These are phyloP conservation scores for Coracopsis vasa DNA, from an alignment of 2,113 vertebrate genomes.

Conservation along the genomic window DNA sequence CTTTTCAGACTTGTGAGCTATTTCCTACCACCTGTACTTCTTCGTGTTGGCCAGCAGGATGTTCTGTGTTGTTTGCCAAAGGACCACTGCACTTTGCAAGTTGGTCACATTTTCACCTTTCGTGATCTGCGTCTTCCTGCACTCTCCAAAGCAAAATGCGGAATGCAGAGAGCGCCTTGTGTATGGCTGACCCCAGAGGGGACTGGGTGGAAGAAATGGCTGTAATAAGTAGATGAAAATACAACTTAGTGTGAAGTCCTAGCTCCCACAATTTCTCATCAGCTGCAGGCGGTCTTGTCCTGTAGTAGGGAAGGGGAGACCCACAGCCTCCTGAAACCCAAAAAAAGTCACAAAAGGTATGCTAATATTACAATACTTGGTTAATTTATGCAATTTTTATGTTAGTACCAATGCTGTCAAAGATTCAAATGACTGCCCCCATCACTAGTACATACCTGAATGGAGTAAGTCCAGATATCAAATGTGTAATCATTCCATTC, in stretches of 20 bases:
- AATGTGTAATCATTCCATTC: not conserved
- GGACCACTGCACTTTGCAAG: not conserved
- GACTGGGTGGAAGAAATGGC: not conserved
- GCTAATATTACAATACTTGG: not conserved
- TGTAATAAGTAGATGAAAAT: not conserved
- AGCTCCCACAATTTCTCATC: not conserved
- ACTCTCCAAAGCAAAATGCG: not conserved
- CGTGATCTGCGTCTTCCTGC: not conserved
- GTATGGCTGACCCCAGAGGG: not conserved
- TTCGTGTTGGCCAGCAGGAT: not conserved
- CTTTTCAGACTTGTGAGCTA: not conserved
- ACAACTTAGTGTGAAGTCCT: not conserved
- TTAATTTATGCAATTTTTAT: not conserved
- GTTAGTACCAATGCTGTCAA: not conserved
- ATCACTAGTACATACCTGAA: not conserved
- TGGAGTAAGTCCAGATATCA: not conserved
- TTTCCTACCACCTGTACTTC: not conserved
- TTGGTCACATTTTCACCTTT: not conserved
- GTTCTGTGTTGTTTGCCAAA: not conserved
- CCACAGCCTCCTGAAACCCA: accelerated
- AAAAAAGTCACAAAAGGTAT: not conserved
- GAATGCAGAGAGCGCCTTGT: not conserved
- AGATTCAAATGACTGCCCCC: not conserved
- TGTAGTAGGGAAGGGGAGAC: not conserved
- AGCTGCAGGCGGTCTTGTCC: not conserved